These are phyloP conservation scores for Pipistrellus pygmaeus DNA, from an alignment of 2,797 vertebrate species.

Conservation along the genomic window DNA sequence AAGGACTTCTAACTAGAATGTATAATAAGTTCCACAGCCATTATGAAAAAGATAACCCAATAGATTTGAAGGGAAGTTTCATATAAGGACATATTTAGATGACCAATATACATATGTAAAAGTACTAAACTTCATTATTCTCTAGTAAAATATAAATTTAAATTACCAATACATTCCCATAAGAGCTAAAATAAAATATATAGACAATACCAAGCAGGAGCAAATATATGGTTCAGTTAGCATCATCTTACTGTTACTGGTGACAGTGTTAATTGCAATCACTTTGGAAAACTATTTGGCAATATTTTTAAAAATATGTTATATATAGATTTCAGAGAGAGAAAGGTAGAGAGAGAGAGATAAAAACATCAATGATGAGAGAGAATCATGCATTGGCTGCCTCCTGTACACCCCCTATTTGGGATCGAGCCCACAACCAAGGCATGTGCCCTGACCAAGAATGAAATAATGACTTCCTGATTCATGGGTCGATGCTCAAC, in stretches of 20 bases:
- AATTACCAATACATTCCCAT: not conserved
- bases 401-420: too few relatives aligned
- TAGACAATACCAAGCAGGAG: not conserved
- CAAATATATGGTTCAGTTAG: not conserved
- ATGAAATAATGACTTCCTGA: too few relatives aligned
- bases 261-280: not conserved
- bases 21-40: not conserved
- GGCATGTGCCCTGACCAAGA: too few relatives aligned
- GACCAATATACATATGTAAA: not conserved
- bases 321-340: too few relatives aligned
- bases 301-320: conserved; percentile 12
- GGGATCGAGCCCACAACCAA: too few relatives aligned
- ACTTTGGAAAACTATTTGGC: conserved; percentile 14
- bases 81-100: not conserved
- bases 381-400: too few relatives aligned
- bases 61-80: not conserved
- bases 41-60: not conserved
- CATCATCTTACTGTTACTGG: not conserved
- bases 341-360: too few relatives aligned
- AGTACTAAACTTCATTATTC: not conserved
- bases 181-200: conserved; percentile 30
- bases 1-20: not conserved
- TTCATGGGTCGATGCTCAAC: too few relatives aligned
- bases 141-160: not conserved
- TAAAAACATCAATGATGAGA: too few relatives aligned